A percentile compares a stretch with the other conserved stretches of the same genome.
Conservation (phyloP, 2,113 vertebrate species). For the Notiomystis cincta region DNA sequence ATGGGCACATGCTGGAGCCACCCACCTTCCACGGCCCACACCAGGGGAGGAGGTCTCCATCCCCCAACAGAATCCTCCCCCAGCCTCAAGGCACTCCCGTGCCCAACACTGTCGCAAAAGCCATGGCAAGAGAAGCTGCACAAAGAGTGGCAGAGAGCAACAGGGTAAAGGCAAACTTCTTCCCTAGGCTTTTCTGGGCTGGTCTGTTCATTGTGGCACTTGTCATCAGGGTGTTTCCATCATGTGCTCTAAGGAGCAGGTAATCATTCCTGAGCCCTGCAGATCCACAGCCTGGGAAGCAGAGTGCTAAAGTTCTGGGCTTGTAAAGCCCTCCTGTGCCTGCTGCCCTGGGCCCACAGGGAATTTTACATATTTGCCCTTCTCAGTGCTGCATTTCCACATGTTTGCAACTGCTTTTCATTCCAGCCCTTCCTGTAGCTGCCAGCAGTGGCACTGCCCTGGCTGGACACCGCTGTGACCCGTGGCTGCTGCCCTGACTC, state of each 20-base stretch:
- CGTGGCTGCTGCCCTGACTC: neutral
- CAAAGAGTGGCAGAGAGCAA: constrained; percentile 87
- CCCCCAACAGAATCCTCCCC: constrained; percentile 92
- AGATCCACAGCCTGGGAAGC: neutral
- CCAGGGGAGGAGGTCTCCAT: constrained; percentile 82
- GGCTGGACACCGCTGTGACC: neutral
- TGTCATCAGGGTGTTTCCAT: neutral
- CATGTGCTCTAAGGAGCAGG: neutral
- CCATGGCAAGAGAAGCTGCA: constrained; percentile 94
- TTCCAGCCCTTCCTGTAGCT: neutral
- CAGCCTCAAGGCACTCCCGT: constrained; percentile 92
- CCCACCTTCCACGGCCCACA: constrained; percentile 68
- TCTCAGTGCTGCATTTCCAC: neutral
- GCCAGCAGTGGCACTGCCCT: neutral
- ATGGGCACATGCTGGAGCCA: constrained; percentile 81
- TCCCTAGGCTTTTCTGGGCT: neutral
- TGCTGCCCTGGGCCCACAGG: neutral
- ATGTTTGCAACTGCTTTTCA: neutral
- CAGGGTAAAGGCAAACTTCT: constrained; percentile 72
- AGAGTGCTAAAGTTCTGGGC: neutral
- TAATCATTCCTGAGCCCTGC: neutral
- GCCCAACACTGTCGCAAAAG: constrained; percentile 89
- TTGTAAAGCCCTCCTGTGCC: neutral
- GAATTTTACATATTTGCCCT: neutral
- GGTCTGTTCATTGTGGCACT: accelerated